phyloP scores from a whole-genome alignment of 2,797 vertebrate species.

The Sebastes nivosus region DNA sequence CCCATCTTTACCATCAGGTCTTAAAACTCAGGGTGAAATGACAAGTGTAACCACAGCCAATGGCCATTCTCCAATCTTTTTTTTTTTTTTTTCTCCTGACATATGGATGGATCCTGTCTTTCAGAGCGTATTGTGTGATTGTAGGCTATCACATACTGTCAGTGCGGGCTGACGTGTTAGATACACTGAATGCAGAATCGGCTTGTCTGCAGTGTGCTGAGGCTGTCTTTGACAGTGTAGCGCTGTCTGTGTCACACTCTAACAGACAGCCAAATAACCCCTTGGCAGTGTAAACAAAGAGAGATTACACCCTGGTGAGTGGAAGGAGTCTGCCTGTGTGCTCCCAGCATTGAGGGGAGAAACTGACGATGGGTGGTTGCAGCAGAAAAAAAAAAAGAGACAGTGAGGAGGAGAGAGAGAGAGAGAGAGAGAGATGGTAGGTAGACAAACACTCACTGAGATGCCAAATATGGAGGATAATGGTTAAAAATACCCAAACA shows the following conservation, averaged over 20 bases:
- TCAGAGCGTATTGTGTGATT: slow-evolving; percentile 72
- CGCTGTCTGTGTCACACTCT: slow-evolving; percentile 81
- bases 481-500: slow-evolving; percentile 19
- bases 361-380: slow-evolving; percentile 67
- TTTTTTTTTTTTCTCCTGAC: slow-evolving; percentile 8
- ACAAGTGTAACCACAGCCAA: slow-evolving; percentile 50
- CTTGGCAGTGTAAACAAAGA: slow-evolving; percentile 86
- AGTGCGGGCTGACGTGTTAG: slow-evolving; percentile 68
- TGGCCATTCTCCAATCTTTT: slow-evolving; percentile 45
- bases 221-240: slow-evolving; percentile 77
- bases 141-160: slow-evolving; percentile 74
- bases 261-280: slow-evolving; percentile 86
- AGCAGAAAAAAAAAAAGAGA: slow-evolving; percentile 47
- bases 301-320: slow-evolving; percentile 86
- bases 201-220: slow-evolving; percentile 71
- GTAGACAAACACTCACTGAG: slow-evolving; percentile 35
- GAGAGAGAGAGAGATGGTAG: background rate
- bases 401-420: background rate
- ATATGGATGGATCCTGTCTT: slow-evolving; percentile 66
- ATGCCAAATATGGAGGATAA: slow-evolving; percentile 44
- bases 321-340: slow-evolving; percentile 78
- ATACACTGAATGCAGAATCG: slow-evolving; percentile 72
- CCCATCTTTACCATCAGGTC: slow-evolving; percentile 17
- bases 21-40: slow-evolving; percentile 34
- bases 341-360: slow-evolving; percentile 70